Base-by-base conservation (phyloP, 1,140 invertebrate species). In the Drosophila teissieri region DNA sequence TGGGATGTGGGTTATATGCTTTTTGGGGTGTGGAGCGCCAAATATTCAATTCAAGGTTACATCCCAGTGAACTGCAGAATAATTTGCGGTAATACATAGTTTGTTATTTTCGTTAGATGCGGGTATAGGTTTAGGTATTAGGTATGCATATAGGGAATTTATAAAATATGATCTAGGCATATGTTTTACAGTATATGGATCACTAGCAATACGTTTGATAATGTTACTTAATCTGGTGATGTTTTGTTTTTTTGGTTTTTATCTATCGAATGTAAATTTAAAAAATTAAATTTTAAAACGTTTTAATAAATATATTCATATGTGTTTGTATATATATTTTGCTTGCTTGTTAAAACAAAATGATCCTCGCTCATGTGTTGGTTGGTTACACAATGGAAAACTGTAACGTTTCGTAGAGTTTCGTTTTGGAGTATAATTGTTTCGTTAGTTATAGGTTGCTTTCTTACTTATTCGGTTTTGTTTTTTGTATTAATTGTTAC, bases 361-460 rank as follows among this genome's bases (percentile, higher is more conserved):
- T 67, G 49, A 76, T 65, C 55, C 42, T 60, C 63, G 48, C 46
- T 78, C 48, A 34, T 58, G 63, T 78, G 65, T 78, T 57, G 45
- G 55, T 68, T 64, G 49, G 39, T 68, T 67, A 67, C 58, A 55
- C 78, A 67, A 72, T 85, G 68, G 76, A 85, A 88, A 88, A 78
- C 73, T 72, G 83, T 75, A 82, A 88, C 78, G 79, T 48, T 79
- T 84, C 70, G 56, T 78, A 78, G 73, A 83, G 65, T 77, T 82
- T 78, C 74, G 80, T 77, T 75, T 86, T 73, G 61, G 82, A 85
- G 79, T 81, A 86, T 79, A 86, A 86, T 82, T 82, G 65, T 79
- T 82, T 76, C 58, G 57, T 75, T 80, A 86, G 64, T 78, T 72
- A 82, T 78, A 69, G 77, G 44, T 76, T 31, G 31, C 31, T 10